Conservation (phyloP, 2,888 invertebrate genomes). For the Dicyrtomina minuta region DNA sequence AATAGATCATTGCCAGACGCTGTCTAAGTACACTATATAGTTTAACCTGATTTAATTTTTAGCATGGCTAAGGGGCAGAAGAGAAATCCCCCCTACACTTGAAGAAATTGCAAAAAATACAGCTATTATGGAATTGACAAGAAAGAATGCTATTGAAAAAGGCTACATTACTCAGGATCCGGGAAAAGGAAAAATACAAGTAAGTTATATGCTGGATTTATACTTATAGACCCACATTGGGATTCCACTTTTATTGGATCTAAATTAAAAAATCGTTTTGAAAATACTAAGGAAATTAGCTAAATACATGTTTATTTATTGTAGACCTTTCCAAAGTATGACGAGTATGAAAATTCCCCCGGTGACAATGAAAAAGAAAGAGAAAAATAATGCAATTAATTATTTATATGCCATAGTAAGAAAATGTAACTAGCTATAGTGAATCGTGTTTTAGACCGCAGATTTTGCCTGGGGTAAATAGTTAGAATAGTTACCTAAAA, state of each 20-base stretch:
- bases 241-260: not conserved
- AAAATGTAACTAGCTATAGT: not conserved
- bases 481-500: not conserved
- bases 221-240: not conserved
- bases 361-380: conserved; percentile 53
- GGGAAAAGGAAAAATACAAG: conserved; percentile 39
- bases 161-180: conserved; percentile 62
- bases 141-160: conserved; percentile 71
- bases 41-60: no score
- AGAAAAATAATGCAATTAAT: not conserved
- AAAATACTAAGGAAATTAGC: not conserved
- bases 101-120: conserved; percentile 73
- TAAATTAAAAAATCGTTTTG: not conserved
- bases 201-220: not conserved
- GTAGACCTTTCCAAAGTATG: conserved; percentile 61
- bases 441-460: not conserved
- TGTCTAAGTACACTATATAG: no score
- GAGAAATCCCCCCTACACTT: conserved; percentile 67
- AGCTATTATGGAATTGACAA: conserved; percentile 71
- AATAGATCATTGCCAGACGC: no score
- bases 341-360: conserved; percentile 65
- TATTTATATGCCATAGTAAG: not conserved
- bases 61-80: conserved; percentile 74
- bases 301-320: not conserved
- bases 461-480: not conserved